phyloP scores from a whole-genome alignment of 2,113 vertebrate species.

The Dicrurus megarhynchus region DNA sequence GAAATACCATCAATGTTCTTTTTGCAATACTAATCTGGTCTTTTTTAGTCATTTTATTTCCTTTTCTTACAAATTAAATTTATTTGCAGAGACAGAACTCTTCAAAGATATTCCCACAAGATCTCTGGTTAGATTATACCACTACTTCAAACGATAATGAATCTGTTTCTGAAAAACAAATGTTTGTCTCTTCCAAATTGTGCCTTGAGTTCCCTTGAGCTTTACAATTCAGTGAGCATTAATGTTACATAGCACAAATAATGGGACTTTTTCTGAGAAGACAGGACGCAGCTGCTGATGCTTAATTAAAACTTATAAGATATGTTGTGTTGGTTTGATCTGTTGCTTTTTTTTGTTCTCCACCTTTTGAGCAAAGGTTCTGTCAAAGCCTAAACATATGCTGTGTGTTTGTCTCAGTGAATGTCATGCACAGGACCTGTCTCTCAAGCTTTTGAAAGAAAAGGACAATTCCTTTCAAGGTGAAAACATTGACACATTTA shows the following conservation, averaged over 20 bases:
- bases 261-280: slow-evolving; percentile 23
- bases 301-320: slow-evolving; percentile 61
- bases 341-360: not conserved
- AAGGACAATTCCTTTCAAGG: not conserved
- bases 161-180: slow-evolving; percentile 57
- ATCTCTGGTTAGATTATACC: slow-evolving; percentile 55
- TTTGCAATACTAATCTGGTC: not conserved
- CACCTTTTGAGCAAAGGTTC: slow-evolving; percentile 15
- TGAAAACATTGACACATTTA: not conserved
- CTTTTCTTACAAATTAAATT: slow-evolving; percentile 39
- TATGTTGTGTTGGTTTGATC: slow-evolving; percentile 41
- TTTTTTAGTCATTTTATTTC: slow-evolving; percentile 19
- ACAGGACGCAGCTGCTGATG: slow-evolving; percentile 46
- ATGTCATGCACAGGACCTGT: not conserved
- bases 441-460: not conserved
- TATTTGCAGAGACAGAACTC: slow-evolving; percentile 33
- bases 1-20: not conserved
- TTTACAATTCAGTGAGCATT: slow-evolving; percentile 61
- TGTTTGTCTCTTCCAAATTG: slow-evolving; percentile 57
- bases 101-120: slow-evolving; percentile 58
- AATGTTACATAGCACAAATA: slow-evolving; percentile 45
- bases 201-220: slow-evolving; percentile 42
- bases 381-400: not conserved
- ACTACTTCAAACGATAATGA: slow-evolving; percentile 52
- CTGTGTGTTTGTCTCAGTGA: not conserved